Evolutionary conservation across 2,113 vertebrate genomes (phyloP).

Genomic region (Panthera leo): DNA sequence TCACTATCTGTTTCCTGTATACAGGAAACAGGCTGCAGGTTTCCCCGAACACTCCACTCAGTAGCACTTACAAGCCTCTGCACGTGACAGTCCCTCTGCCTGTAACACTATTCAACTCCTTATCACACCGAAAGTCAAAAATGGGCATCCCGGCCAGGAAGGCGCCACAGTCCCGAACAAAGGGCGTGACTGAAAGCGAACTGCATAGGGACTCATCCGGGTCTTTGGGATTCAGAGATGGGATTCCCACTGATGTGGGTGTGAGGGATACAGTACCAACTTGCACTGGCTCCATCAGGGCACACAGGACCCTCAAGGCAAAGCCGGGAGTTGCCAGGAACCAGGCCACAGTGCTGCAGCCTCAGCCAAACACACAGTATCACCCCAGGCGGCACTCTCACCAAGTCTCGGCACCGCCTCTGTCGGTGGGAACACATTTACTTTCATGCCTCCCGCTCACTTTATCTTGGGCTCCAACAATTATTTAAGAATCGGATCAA

Average conservation of each 20-base stretch:
- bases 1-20: background rate
- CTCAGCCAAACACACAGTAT: background rate
- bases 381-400: background rate
- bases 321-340: accelerated
- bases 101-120: background rate
- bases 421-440: background rate
- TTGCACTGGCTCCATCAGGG: background rate
- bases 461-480: background rate
- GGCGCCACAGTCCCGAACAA: background rate
- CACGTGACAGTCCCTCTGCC: background rate
- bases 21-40: background rate
- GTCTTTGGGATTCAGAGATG: background rate
- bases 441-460: background rate
- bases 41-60: background rate
- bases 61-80: background rate
- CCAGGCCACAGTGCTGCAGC: background rate
- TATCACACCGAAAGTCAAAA: background rate
- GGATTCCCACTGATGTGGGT: background rate
- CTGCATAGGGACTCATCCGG: background rate
- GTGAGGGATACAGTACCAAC: background rate
- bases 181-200: background rate
- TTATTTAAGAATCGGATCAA: background rate
- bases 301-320: background rate
- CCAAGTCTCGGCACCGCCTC: background rate
- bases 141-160: background rate